These are phyloP conservation scores for Leptopilina syphax DNA, from an alignment of 2,888 invertebrate species.

Conservation along the genomic window DNA sequence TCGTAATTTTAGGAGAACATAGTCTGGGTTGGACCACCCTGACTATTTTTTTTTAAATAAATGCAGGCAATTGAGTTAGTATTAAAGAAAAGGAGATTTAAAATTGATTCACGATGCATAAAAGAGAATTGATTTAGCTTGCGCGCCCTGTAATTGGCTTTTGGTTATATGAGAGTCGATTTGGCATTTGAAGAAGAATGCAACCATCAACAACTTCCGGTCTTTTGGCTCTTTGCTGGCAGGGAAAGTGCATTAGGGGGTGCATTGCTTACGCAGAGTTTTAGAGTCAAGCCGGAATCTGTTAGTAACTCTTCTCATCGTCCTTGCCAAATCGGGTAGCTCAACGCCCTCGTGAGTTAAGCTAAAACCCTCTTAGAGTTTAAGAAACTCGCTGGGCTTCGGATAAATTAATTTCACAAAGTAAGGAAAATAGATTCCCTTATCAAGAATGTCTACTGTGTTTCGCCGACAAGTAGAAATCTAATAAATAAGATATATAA, in stretches of 20 bases:
- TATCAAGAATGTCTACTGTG: not conserved
- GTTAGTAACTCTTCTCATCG: constrained; percentile 52
- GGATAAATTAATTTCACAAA: constrained; percentile 11
- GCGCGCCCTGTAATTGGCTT: constrained; percentile 4
- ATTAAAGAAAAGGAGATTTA: too few relatives aligned
- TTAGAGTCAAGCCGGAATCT: constrained; percentile 52
- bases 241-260: constrained; percentile 54
- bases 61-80: too few relatives aligned
- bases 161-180: not conserved
- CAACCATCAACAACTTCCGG: constrained; percentile 30
- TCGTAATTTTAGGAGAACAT: too few relatives aligned
- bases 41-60: too few relatives aligned
- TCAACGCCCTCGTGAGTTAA: constrained; percentile 39
- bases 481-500: constrained; percentile 1
- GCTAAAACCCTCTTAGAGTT: not conserved
- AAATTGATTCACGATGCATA: not conserved
- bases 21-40: too few relatives aligned
- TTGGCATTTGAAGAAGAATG: constrained; percentile 37
- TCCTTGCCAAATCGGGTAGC: constrained; percentile 47
- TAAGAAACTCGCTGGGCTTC: constrained; percentile 5
- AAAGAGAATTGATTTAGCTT: not conserved
- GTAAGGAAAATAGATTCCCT: constrained; percentile 6
- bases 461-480: not conserved
- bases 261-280: constrained; percentile 54
- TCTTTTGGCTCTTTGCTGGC: constrained; percentile 46